phyloP scores from a whole-genome alignment of 1,140 invertebrate genomes.

The Ips typographus region DNA sequence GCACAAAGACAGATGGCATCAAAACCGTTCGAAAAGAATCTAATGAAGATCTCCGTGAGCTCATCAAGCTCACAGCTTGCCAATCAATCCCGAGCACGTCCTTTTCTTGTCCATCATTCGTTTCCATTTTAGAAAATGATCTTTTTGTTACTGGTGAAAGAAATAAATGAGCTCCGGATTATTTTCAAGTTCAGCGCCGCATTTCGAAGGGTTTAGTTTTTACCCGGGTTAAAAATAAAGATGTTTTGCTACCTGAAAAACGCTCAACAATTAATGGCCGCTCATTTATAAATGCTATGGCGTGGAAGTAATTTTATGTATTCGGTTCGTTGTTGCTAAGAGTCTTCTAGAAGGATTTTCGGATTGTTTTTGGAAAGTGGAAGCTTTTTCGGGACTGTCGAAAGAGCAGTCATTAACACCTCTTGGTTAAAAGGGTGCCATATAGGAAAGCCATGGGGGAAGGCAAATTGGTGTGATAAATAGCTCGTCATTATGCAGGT shows the following conservation, averaged over 20 bases:
- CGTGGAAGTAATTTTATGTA: constrained; percentile 14
- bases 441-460: constrained; percentile 23
- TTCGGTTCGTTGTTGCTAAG: constrained; percentile 4
- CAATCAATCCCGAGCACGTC: constrained; percentile 45
- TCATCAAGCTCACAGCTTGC: constrained; percentile 49
- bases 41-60: constrained; percentile 49
- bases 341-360: too few species aligned
- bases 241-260: constrained; percentile 33
- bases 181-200: constrained; percentile 24
- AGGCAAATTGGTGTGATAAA: constrained; percentile 32
- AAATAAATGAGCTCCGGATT: constrained; percentile 31
- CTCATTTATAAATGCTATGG: constrained; percentile 29
- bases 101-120: constrained; percentile 38
- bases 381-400: not conserved
- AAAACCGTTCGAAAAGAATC: constrained; percentile 33
- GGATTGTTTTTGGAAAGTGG: too few species aligned
- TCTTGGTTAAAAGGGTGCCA: not conserved
- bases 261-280: constrained; percentile 20
- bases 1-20: constrained; percentile 19
- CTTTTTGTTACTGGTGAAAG: constrained; percentile 32
- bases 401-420: not conserved
- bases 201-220: constrained; percentile 29
- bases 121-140: constrained; percentile 38
- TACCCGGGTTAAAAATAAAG: constrained; percentile 28
- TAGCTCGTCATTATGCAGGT: constrained; percentile 29